Base-by-base conservation (phyloP, 2,113 vertebrate genomes). In the Prunella himalayana region DNA sequence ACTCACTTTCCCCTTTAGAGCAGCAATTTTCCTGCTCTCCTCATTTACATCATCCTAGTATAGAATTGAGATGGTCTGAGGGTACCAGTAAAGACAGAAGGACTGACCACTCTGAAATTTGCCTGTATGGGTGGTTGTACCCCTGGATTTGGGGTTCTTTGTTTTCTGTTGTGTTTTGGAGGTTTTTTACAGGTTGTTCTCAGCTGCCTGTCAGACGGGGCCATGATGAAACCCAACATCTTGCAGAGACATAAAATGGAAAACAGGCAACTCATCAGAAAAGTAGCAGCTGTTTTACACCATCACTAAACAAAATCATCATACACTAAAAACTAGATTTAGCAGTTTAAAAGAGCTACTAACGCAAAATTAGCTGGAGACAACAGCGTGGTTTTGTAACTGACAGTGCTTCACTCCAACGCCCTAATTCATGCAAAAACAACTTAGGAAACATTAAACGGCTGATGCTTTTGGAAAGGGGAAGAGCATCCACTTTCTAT, bases 251-350 rank as follows among this genome's bases (percentile, higher is more conserved):
- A 97, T 97, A 97, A 98, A 97, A 96, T 70, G 91, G 97, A 90
- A 97, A 98, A 85, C 65, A 96, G 97, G 96, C 95, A 92, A 96
- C 92, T 94, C 96, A 96, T 98, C 94, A 92, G 90, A 95, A 95
- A 90, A 92, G 90, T 73, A 64, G 94, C 98, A 98, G 97, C 97
- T 98, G 98, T 91, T 97, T 94, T 97, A 93, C 93, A 93, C 97
- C 96, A 94, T 95, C 95, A 82, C 95, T 95, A 96, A 97, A 94
- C 90, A 89, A 95, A 96, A 96, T 95, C 97, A 94, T 97, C 96
- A 35, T 96, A 86, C 95, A 96, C 97, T 92, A 95, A 97, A 96
- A 97, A 90, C 95, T 95, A 96, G 95, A 97, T 96, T 95, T 97
- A 97, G 96, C 94, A 75, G 87, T 96, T 96, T 97, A 86, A 96